phyloP scores from a whole-genome alignment of 2,113 vertebrate species.

The Eubucco bourcierii region DNA sequence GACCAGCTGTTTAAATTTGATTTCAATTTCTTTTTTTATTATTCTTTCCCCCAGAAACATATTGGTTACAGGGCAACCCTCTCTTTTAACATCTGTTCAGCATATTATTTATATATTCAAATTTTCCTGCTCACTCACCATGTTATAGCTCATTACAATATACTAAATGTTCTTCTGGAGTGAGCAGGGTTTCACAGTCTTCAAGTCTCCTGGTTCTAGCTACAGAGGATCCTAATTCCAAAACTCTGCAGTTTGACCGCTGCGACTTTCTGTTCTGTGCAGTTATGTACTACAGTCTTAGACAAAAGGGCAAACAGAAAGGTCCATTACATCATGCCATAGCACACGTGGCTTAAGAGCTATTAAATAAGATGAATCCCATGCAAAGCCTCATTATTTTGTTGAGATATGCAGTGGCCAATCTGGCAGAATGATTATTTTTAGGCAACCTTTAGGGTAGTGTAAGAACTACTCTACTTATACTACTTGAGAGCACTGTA shows the following conservation, averaged over 20 bases:
- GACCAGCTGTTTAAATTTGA: background rate
- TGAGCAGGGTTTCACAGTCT: background rate
- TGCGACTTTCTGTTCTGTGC: background rate
- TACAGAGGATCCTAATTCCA: background rate
- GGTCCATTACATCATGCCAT: background rate
- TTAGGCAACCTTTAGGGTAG: background rate
- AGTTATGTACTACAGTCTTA: background rate
- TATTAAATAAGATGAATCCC: background rate
- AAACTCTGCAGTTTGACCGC: background rate
- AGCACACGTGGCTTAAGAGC: background rate
- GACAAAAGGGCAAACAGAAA: background rate
- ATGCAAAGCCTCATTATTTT: background rate
- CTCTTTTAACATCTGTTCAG: slow-evolving; percentile 14
- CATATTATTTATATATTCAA: slow-evolving; percentile 1
- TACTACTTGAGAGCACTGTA: no score
- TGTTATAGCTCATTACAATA: background rate
- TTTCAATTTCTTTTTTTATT: background rate
- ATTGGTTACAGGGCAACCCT: background rate
- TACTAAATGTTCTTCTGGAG: background rate
- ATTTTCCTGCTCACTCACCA: slow-evolving; percentile 33
- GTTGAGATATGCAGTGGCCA: background rate
- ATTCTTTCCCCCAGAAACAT: background rate
- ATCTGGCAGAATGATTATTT: background rate
- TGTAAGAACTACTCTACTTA: no score
- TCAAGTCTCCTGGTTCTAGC: background rate